Conservation (phyloP, 2,797 vertebrate genomes). For the Aerospiza tachiro region DNA sequence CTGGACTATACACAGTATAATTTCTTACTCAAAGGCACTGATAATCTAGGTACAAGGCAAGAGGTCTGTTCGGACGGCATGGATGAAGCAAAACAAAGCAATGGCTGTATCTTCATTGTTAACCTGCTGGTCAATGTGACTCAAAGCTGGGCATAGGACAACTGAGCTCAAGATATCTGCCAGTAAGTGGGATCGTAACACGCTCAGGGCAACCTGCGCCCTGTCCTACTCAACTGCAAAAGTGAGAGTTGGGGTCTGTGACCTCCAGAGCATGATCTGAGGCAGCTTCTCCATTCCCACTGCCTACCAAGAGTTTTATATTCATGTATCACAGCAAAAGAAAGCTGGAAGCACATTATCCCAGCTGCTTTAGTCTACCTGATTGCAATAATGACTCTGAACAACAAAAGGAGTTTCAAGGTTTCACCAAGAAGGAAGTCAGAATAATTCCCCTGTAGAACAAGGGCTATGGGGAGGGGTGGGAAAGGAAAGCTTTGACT, state of each 20-base stretch:
- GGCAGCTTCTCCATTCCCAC: neutral
- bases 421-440: neutral
- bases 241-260: neutral
- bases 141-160: neutral
- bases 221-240: neutral
- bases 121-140: neutral
- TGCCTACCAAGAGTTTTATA: neutral
- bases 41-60: neutral
- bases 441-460: neutral
- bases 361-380: neutral
- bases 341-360: neutral
- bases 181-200: neutral
- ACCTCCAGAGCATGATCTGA: neutral
- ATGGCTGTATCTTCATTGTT: neutral
- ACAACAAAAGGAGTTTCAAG: neutral
- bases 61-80: neutral
- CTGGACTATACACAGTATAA: neutral
- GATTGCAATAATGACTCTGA: neutral
- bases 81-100: neutral
- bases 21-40: neutral
- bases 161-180: neutral
- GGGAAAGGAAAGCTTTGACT: neutral
- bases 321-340: neutral
- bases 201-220: neutral
- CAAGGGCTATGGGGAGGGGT: neutral